Conservation (phyloP, 2,888 invertebrate species). For the Anorthoa munda region DNA sequence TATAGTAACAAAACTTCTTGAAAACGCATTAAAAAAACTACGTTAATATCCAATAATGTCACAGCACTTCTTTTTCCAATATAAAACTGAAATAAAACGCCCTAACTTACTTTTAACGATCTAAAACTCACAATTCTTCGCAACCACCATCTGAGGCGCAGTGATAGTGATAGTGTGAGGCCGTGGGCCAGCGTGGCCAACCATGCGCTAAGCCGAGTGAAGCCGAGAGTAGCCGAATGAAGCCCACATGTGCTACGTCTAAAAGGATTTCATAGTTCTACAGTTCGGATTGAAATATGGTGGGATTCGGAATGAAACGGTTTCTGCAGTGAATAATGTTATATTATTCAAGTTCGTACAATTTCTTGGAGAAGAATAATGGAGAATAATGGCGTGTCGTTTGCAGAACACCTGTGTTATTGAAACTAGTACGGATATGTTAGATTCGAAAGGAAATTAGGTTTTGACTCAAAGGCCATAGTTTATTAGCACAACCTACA, state of each 20-base stretch:
- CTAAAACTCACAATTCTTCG: not conserved
- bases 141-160: conserved; percentile 17
- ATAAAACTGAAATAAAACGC: conserved; percentile 4
- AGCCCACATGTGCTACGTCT: conserved; percentile 29
- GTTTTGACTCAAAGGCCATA: not conserved
- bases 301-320: conserved; percentile 34
- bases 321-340: conserved; percentile 42
- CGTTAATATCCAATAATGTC: not conserved
- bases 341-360: conserved; percentile 37
- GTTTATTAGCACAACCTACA: not conserved
- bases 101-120: not conserved
- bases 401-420: conserved; percentile 19
- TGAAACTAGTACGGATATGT: conserved; percentile 10
- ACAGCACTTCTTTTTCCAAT: conserved; percentile 17
- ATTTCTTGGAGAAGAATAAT: conserved; percentile 30
- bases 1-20: too few relatives aligned
- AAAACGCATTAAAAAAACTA: not conserved
- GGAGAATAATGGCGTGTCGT: conserved; percentile 28
- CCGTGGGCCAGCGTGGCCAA: conserved; percentile 2
- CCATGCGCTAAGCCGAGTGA: conserved; percentile 20
- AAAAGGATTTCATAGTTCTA: conserved; percentile 45
- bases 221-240: conserved; percentile 16
- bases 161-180: conserved; percentile 43
- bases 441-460: conserved; percentile 14
- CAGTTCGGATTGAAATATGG: conserved; percentile 47